Evolutionary conservation across 2,888 invertebrate genomes (phyloP), one percentile per base, ranked within the genome.

Genomic region (Terebella lapidaria): DNA sequence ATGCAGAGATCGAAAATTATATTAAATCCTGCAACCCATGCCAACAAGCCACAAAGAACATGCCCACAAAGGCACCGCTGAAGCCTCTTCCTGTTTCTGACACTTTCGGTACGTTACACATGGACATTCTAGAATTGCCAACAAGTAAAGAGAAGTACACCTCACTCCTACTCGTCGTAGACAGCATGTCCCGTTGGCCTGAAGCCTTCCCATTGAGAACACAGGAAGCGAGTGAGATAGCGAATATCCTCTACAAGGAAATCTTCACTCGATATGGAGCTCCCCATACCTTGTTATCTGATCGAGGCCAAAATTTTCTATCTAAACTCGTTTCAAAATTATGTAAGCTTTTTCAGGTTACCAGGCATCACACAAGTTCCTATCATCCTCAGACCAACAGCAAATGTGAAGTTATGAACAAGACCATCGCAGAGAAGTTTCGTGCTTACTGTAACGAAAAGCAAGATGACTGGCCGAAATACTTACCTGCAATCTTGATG

Each of bases 91-190:
- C 62, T 28, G 42, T 58, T 22, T 49, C 29, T 29, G 62, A 56
- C 47, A 18, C 58, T 5, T 49, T 49, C 22, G 49, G 49, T 5
- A 10, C 5, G 5, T 20, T 65, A 2, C 70, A 68, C 54, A 65
- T 65, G 54, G 67, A 65, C 56, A 60, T 65, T 22, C n/a, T 65
- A 18, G 55, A 61, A 15, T n/a, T n/a, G n/a, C 61, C 61, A 2
- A 56, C 58, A 18, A 65, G 45, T 15, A 60, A 54, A 26, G 49
- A 49, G 22, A 49, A 10, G 49, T 51, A 62, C 4, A 59, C 59
- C 10, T 62, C 60, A 26, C 62, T 59, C 5, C 59, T 67, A 2
- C 56, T 69, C 1, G 22, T 66, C 15, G 60, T 65, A 26, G 66
- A 65, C 53, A 46, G 59, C 1, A 58, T 61, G 26, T 54, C 61